These are phyloP conservation scores for Hippocampus comes DNA, from an alignment of 2,113 vertebrate genomes.

Conservation along the genomic window DNA sequence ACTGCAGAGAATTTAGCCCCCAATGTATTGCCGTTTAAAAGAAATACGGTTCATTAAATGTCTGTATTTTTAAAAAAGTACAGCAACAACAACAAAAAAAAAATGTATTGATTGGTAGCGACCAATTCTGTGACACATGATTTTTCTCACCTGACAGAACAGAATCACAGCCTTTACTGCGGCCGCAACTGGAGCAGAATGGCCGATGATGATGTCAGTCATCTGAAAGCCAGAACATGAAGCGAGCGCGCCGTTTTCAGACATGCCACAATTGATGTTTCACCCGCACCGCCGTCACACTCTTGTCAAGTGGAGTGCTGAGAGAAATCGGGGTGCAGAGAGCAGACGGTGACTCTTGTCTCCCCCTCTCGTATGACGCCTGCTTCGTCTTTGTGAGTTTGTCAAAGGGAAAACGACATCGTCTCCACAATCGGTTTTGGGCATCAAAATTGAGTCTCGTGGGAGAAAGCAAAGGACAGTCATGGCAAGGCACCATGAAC, in stretches of 20 bases:
- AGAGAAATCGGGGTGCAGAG: slow-evolving; percentile 32
- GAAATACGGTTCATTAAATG: not conserved
- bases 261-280: slow-evolving; percentile 47
- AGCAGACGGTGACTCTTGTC: slow-evolving; percentile 26
- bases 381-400: slow-evolving; percentile 9
- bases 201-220: slow-evolving; percentile 58
- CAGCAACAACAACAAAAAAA: no score
- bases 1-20: not conserved
- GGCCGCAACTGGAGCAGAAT: slow-evolving; percentile 44
- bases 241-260: slow-evolving; percentile 36
- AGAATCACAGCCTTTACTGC: slow-evolving; percentile 27
- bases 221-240: slow-evolving; percentile 33
- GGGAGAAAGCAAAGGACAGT: not conserved
- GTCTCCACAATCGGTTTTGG: not conserved
- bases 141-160: slow-evolving; percentile 48
- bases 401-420: not conserved
- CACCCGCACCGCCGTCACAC: slow-evolving; percentile 18
- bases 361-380: slow-evolving; percentile 32
- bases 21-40: not conserved
- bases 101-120: not conserved
- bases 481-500: not conserved
- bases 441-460: not conserved
- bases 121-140: slow-evolving; percentile 27
- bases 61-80: not conserved
- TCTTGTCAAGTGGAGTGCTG: slow-evolving; percentile 41